Evolutionary conservation across 1,140 invertebrate species (phyloP), one percentile per base, ranked within the genome.

Genomic region (Pemphigus obesinymphae): DNA sequence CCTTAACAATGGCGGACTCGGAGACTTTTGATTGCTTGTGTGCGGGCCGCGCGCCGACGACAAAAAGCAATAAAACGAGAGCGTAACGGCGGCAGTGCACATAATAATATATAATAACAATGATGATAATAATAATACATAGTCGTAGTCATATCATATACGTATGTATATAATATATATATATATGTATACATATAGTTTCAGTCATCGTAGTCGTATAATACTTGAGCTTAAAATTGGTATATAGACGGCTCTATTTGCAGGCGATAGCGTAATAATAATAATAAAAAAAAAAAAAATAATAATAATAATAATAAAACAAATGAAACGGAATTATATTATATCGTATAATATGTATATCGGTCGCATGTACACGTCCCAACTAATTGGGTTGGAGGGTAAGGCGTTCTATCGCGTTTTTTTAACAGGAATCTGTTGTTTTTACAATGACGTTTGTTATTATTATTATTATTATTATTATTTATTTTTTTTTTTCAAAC

Each of bases 41-140:
- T 55, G 50, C n/a, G 31, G 23, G 2, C 15, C 20, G 3, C 63
- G 4, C 20, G 58, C 17, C 29, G 23, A 70, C 20, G 15, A 26
- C 73, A 13, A 76, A 76, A 55, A 58, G 50, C 73, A 58, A 76
- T 76, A 76, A 55, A 76, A 76, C 48, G 50, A 76, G 58, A 76
- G 50, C 37, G 58, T 55, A 76, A 76, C 48, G 50, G 70, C 37
- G 66, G 37, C 66, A 23, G 66, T 26, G n/a, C 48, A 76, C 73
- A 55, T 58, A 76, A 76, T 55, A 75, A 75, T 50, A 76, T 50
- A 72, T 45, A 11, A 43, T 10, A n/a, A 37, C n/a, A 43, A 68
- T 40, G 40, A 40, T 68, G n/a, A 40, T 68, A 68, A 70, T 70
- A 68, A 20, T n/a, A 68, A 34, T 37, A 68, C 34, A 20, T 37